phyloP scores from a whole-genome alignment of 2,888 invertebrate species.

The Keiferia lycopersicella region DNA sequence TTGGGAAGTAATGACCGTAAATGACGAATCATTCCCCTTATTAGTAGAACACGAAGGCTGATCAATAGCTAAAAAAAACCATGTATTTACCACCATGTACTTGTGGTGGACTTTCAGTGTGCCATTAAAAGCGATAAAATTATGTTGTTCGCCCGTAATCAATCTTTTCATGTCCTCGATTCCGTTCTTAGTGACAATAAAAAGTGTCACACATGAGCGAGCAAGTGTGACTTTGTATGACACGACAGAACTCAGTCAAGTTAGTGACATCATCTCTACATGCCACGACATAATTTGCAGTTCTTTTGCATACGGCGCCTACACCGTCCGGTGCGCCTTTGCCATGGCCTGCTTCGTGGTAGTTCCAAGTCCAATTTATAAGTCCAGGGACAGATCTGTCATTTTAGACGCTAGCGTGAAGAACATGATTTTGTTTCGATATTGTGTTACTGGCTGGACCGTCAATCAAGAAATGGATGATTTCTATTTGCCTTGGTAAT shows the following conservation, averaged over 20 bases:
- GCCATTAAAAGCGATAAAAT: slow-evolving; percentile 35
- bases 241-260: slow-evolving; percentile 30
- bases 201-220: slow-evolving; percentile 31
- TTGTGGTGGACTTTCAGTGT: slow-evolving; percentile 39
- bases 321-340: slow-evolving; percentile 50
- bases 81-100: slow-evolving; percentile 27
- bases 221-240: slow-evolving; percentile 29
- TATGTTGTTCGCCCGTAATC: slow-evolving; percentile 1
- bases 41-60: too few species aligned
- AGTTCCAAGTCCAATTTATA: slow-evolving; percentile 46
- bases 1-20: too few species aligned
- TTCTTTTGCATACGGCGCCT: slow-evolving; percentile 48
- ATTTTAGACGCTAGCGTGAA: slow-evolving; percentile 42
- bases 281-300: slow-evolving; percentile 45
- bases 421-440: slow-evolving; percentile 49
- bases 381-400: slow-evolving; percentile 37
- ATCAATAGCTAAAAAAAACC: too few species aligned
- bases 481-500: slow-evolving; percentile 37
- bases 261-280: slow-evolving; percentile 43
- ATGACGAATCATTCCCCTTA: too few species aligned
- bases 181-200: slow-evolving; percentile 35
- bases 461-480: slow-evolving; percentile 48
- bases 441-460: slow-evolving; percentile 44
- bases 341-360: slow-evolving; percentile 48
- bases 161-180: slow-evolving; percentile 34